phyloP scores from a whole-genome alignment of 2,888 invertebrate genomes.

The Anagyrus pseudococci region DNA sequence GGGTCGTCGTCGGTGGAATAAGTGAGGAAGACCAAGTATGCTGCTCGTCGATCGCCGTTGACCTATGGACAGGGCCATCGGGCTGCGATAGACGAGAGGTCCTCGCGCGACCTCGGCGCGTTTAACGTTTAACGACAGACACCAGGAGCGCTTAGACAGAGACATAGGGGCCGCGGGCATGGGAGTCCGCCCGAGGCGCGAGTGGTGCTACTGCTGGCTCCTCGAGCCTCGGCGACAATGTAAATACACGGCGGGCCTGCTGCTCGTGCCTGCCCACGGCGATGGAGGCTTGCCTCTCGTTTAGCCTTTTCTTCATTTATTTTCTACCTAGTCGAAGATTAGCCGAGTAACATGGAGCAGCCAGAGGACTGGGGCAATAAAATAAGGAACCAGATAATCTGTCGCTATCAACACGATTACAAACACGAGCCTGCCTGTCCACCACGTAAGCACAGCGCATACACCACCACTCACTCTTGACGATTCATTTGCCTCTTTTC shows the following conservation, averaged over 20 bases:
- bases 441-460: conserved; percentile 49
- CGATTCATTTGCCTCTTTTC: background rate
- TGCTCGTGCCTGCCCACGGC: too few species aligned
- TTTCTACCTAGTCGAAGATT: too few species aligned
- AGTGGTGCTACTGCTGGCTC: too few species aligned
- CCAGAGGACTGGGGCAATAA: conserved; percentile 52
- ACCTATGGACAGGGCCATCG: too few species aligned
- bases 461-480: too few species aligned
- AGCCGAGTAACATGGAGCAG: conserved; percentile 50
- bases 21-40: background rate
- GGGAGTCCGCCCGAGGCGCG: conserved; percentile 4
- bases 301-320: too few species aligned
- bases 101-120: too few species aligned
- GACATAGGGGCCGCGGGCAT: background rate
- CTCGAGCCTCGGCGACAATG: conserved; percentile 20
- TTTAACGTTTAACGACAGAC: background rate
- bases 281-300: conserved; percentile 26
- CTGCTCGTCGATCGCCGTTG: background rate
- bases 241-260: conserved; percentile 36
- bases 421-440: conserved; percentile 41
- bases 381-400: conserved; percentile 51
- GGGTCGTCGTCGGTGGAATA: conserved; percentile 5
- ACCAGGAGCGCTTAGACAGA: background rate
- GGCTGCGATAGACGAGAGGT: too few species aligned
- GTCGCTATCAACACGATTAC: conserved; percentile 53